These are phyloP conservation scores for Idris sp. DNA, from an alignment of 1,140 invertebrate genomes.

Conservation along the genomic window DNA sequence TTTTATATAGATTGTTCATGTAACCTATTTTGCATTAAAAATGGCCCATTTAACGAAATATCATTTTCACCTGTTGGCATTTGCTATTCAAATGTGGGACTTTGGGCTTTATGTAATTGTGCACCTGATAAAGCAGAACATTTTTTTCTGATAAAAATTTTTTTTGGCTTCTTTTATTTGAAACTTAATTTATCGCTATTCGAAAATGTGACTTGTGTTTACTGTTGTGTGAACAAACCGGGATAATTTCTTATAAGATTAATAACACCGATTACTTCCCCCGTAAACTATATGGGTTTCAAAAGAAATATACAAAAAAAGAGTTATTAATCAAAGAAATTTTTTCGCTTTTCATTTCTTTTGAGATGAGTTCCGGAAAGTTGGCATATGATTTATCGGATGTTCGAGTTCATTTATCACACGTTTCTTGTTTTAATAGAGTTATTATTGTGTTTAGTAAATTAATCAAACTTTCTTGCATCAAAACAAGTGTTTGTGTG, in stretches of 20 bases:
- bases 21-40: conserved; percentile 13
- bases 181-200: conserved; percentile 10
- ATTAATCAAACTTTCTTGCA: conserved; percentile 34
- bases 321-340: conserved; percentile 8
- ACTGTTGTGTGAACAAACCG: conserved; percentile 26
- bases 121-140: too few species aligned
- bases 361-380: conserved; percentile 38
- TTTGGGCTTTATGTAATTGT: too few species aligned
- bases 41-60: too few species aligned
- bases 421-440: conserved; percentile 20
- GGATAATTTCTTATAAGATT: conserved; percentile 27
- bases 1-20: conserved; percentile 34
- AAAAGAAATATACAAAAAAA: conserved; percentile 8
- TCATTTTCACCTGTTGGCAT: too few species aligned
- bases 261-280: conserved; percentile 22
- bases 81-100: too few species aligned
- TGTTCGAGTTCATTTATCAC: conserved; percentile 26
- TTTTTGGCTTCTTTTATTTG: background rate
- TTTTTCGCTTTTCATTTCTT: conserved; percentile 17
- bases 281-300: background rate
- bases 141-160: too few species aligned
- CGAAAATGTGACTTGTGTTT: conserved; percentile 1
- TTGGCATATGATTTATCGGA: conserved; percentile 18
- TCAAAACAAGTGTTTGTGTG: too few species aligned
- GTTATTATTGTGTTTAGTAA: conserved; percentile 17